Evolutionary conservation across 2,797 vertebrate species (phyloP), one percentile per base, ranked within the genome.

Genomic region (Sylvia borin): DNA sequence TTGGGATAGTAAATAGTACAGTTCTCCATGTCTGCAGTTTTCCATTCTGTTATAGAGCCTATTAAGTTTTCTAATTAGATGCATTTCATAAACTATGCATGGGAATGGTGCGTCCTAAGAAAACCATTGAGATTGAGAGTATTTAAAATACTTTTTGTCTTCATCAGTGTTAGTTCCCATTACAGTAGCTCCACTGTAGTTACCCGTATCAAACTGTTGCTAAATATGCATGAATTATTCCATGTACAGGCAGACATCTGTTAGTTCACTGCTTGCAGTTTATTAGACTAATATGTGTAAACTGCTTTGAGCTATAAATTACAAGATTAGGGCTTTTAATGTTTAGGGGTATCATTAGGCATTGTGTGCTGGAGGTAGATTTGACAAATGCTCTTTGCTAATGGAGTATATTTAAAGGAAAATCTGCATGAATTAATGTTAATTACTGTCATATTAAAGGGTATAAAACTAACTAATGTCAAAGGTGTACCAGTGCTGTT

Each of bases 221-320:
- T 95, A 73, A 61, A 55, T 70, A 53, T 61, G 83, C 50, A 70
- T 66, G 21, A 92, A 76, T 86, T 76, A 97, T 90, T 94, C 58
- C 43, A 66, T 9, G 13, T 57, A 75, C 62, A 92, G 90, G 68
- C 82, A 89, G 80, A 55, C 88, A 92, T 84, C 83, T 95, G 71
- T 77, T 96, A 95, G 95, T 97, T 97, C 73, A 94, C 66, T 95
- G 85, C 65, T 73, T 88, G 79, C 53, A 82, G 68, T 96, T 97
- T 97, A 93, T 97, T 97, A 93, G 85, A 93, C 68, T 95, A 96
- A 95, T 96, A 93, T 2, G 38, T 88, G 79, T 95, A 94, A 82
- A 96, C 70, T 92, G 43, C 84, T 97, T 96, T 95, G 90, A 97
- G 95, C 79, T 97, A 95, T 93, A 97, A 97, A 96, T 97, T 91